phyloP scores from a whole-genome alignment of 2,888 invertebrate genomes.

The Tetheella fluctuosa region DNA sequence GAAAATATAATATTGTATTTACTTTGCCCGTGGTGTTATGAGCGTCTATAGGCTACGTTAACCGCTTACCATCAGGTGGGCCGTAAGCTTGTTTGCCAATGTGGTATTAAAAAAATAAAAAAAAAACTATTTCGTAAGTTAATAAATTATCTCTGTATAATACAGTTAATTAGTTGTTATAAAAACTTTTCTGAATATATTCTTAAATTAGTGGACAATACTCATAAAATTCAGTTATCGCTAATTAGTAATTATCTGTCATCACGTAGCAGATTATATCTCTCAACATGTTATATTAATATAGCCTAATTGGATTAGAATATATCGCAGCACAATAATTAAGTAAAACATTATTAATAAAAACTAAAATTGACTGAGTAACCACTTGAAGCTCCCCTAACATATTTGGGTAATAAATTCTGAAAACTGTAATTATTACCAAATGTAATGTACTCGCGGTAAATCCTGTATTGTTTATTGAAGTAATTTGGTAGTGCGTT shows the following conservation, averaged over 20 bases:
- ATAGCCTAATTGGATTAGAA: background rate
- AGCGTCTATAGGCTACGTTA: no score
- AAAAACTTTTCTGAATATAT: background rate
- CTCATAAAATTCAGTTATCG: background rate
- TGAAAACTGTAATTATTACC: slow-evolving; percentile 4
- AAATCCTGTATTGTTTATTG: slow-evolving; percentile 4
- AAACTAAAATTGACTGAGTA: background rate
- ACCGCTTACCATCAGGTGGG: no score
- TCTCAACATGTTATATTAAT: background rate
- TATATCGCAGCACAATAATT: background rate
- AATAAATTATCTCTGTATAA: no score
- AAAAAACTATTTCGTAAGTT: no score
- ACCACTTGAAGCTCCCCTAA: background rate
- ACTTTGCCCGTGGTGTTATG: no score
- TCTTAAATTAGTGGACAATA: background rate
- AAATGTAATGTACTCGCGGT: background rate
- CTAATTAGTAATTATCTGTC: background rate
- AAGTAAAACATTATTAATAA: slow-evolving; percentile 1
- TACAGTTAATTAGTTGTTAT: no score
- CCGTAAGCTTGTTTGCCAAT: no score
- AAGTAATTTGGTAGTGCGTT: background rate
- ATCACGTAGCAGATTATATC: background rate
- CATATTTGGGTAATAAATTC: slow-evolving; percentile 1
- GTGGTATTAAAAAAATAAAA: no score
- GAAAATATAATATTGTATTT: no score